Conservation (phyloP, 2,888 invertebrate genomes). For the Merodon equestris region DNA sequence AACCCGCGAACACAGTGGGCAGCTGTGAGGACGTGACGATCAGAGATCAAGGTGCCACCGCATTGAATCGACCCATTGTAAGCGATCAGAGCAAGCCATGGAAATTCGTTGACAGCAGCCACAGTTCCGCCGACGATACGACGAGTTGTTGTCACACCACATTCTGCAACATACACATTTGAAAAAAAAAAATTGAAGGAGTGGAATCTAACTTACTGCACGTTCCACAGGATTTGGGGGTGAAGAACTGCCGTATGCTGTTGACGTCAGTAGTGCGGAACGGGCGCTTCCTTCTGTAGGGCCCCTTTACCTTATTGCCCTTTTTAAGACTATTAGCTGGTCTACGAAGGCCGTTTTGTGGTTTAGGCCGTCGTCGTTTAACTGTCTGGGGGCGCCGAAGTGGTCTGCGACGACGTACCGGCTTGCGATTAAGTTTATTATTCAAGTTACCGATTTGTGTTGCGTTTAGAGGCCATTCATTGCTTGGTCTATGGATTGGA, state of each 20-base stretch:
- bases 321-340: conserved; percentile 16
- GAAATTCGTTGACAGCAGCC: conserved; percentile 69
- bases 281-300: conserved; percentile 1
- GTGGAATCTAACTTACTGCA: conserved; percentile 37
- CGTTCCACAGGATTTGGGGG: neutral
- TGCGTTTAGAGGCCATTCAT: conserved; percentile 40
- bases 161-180: conserved; percentile 58
- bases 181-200: neutral
- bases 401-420: conserved; percentile 31
- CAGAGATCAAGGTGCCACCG: conserved; percentile 70
- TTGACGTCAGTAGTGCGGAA: conserved; percentile 1
- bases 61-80: conserved; percentile 70
- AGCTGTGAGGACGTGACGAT: conserved; percentile 70
- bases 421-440: conserved; percentile 5
- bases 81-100: conserved; percentile 70
- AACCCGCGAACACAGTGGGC: conserved; percentile 71
- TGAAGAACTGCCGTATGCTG: conserved; percentile 4
- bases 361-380: conserved; percentile 26
- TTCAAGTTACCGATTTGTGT: conserved; percentile 18
- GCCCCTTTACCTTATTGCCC: conserved; percentile 3
- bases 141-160: conserved; percentile 66
- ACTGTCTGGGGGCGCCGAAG: conserved; percentile 15
- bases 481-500: conserved; percentile 53
- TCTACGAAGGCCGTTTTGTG: conserved; percentile 5
- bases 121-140: conserved; percentile 70